Percentiles rank a stretch among this genome's conserved stretches.
These are phyloP conservation scores for Erebia ligea DNA, from an alignment of 2,888 invertebrate species.

Conservation along the genomic window DNA sequence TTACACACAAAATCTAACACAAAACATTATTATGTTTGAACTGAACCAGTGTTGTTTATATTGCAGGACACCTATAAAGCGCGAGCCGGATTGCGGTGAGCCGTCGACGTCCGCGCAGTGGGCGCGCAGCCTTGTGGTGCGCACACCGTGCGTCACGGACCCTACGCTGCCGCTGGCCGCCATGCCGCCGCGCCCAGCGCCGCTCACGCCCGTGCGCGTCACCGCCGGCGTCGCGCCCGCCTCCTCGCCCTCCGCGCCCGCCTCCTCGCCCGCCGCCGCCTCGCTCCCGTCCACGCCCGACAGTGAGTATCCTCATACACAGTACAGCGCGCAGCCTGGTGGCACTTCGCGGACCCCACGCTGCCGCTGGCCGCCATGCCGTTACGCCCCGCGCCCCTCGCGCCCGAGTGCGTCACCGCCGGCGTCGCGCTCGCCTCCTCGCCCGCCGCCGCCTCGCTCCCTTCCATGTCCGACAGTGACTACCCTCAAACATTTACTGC, in stretches of 20 bases:
- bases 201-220: conserved; percentile 37
- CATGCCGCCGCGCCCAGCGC: conserved; percentile 38
- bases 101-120: conserved; percentile 36
- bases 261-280: conserved; percentile 33
- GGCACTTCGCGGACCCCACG: conserved; percentile 63
- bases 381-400: conserved; percentile 36
- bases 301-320: conserved; percentile 49
- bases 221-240: conserved; percentile 30
- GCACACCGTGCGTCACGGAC: conserved; percentile 72
- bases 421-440: conserved; percentile 29
- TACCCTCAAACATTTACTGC: conserved; percentile 16
- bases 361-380: conserved; percentile 55
- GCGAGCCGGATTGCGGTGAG: conserved; percentile 55
- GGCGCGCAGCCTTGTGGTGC: conserved; percentile 52
- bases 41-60: not conserved
- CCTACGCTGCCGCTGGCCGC: conserved; percentile 67
- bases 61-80: conserved; percentile 68
- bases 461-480: conserved; percentile 65
- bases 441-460: conserved; percentile 40
- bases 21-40: not conserved
- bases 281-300: conserved; percentile 58
- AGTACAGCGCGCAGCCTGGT: too few species aligned
- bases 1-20: too few species aligned
- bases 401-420: conserved; percentile 33
- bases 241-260: conserved; percentile 33